Conservation (phyloP, 2,888 invertebrate genomes). For the Drosophila anomalipes region DNA sequence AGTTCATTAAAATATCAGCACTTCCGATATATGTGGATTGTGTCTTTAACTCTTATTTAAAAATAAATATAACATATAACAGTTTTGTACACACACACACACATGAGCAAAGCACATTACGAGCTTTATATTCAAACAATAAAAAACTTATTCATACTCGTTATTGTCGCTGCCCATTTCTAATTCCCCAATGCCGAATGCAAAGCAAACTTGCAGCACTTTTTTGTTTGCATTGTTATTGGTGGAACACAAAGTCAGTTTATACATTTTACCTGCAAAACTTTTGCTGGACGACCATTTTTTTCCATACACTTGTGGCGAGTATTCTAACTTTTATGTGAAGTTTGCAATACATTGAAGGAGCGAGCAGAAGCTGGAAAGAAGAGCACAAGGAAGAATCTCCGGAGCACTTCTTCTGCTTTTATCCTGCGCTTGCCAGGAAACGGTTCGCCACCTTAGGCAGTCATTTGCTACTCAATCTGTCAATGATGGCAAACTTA, state of each 20-base stretch:
- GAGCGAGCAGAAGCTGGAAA: no score
- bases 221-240: slow-evolving; percentile 27
- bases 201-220: not conserved
- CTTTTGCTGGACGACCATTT: slow-evolving; percentile 19
- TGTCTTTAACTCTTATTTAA: not conserved
- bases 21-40: not conserved
- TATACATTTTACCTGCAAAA: slow-evolving; percentile 45
- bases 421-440: no score
- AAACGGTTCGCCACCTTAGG: no score
- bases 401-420: no score
- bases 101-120: not conserved
- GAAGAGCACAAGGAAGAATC: no score
- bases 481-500: no score
- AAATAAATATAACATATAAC: not conserved
- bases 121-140: not conserved
- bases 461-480: no score
- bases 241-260: slow-evolving; percentile 26
- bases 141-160: slow-evolving; percentile 21
- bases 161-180: slow-evolving; percentile 20
- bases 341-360: not conserved
- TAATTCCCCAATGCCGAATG: slow-evolving; percentile 8
- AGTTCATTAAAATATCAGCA: not conserved
- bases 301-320: not conserved
- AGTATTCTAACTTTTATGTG: not conserved
- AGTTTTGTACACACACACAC: not conserved